Conservation (phyloP, 2,113 vertebrate genomes). For the Bostrychus sinensis region DNA sequence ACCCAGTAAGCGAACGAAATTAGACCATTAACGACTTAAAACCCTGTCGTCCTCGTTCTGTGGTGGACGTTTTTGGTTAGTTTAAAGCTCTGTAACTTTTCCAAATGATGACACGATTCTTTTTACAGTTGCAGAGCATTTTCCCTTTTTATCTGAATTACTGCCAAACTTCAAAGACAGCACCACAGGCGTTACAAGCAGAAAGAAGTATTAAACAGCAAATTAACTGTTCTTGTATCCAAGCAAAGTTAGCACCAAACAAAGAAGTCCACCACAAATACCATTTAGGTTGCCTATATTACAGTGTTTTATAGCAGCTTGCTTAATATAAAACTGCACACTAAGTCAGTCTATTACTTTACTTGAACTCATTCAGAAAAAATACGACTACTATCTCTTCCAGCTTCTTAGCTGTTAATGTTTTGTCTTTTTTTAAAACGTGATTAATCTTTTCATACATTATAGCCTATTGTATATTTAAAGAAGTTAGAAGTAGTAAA, state of each 20-base stretch:
- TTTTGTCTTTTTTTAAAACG: too few relatives aligned
- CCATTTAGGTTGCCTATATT: neutral
- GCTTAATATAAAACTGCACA: neutral
- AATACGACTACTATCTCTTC: too few relatives aligned
- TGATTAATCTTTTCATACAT: too few relatives aligned
- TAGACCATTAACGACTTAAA: constrained; percentile 10
- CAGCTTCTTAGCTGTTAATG: too few relatives aligned
- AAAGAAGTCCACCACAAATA: neutral
- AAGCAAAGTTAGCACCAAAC: constrained; percentile 4
- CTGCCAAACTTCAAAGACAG: constrained; percentile 9
- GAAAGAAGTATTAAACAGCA: neutral
- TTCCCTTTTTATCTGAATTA: neutral
- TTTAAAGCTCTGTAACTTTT: constrained; percentile 10
- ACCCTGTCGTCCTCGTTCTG: constrained; percentile 5
- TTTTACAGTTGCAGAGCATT: constrained; percentile 3
- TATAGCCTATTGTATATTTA: too few relatives aligned
- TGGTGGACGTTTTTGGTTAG: constrained; percentile 1
- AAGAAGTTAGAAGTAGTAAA: too few relatives aligned
- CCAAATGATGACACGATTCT: constrained; percentile 27
- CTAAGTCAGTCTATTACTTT: neutral
- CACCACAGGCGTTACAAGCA: neutral
- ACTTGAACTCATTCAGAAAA: too few relatives aligned
- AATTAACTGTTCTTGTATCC: neutral
- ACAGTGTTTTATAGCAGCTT: constrained; percentile 2
- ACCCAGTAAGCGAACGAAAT: neutral